Evolutionary conservation across 2,113 vertebrate species (phyloP), one percentile per base, ranked within the genome.

Genomic region (Sinosuthora webbiana): DNA sequence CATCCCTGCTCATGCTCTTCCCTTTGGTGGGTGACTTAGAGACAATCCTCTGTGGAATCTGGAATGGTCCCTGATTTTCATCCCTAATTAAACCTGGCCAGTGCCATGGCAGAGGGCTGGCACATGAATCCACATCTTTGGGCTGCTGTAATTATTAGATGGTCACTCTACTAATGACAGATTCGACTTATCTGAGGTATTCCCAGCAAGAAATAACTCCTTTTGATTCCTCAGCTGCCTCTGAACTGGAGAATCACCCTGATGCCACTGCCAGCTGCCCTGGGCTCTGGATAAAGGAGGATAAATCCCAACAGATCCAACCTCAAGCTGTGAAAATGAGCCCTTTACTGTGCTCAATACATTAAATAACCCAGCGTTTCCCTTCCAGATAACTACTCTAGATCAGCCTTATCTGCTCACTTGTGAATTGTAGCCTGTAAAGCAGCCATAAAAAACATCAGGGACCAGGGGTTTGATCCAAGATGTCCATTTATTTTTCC

Each of bases 401-500:
- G 79, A 94, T 90, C 70, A 83, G 41, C 31, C 83, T 88, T 87
- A 88, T 95, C 90, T 95, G 19, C 28, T 55, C 55, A 39, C 28
- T 94, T n/a, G 47, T 81, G 90, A 92, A n/a, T 39, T 60, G 45
- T 17, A 76, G 57, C 64, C 86, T 86, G 81, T 90, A 87, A 86
- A 93, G 60, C 88, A 55, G 28, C 12, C 33, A 85, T 70, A 95
- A 96, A 89, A 78, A 57, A 37, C 93, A 82, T 33, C 35, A 50
- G 52, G 42, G 71, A 88, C 76, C 44, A 44, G 6, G 0, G 83
- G 28, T 92, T 69, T 60, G 73, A 86, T 93, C 74, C 96, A 95
- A 55, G 62, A 42, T 14, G 52, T 82, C 88, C 70, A 89, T 96
- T 96, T 92, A 67, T 94, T 91, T 96, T 42, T 42, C 88, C 87